Conservation (phyloP, 2,888 invertebrate species). For the Pyrrhosoma nymphula region DNA sequence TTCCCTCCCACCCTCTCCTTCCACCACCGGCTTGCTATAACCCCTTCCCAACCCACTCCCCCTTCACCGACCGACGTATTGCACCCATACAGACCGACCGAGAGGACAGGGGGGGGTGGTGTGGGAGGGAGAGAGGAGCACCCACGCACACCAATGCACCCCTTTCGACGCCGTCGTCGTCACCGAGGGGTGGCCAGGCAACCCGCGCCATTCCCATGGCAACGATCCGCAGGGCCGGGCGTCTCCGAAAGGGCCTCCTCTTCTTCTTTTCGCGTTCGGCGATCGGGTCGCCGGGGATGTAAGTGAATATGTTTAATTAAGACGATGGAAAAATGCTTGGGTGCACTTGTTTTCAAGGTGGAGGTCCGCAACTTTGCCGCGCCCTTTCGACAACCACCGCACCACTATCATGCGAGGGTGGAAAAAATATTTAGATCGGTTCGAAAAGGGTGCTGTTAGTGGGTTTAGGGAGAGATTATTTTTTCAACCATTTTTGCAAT, state of each 20-base stretch:
- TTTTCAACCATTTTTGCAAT: background rate
- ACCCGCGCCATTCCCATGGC: slow-evolving; percentile 32
- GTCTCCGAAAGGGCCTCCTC: background rate
- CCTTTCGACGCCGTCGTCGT: background rate
- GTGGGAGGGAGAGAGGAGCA: no score
- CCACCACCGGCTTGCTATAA: background rate
- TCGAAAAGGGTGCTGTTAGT: background rate
- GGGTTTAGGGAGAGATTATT: background rate
- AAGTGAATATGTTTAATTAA: no score
- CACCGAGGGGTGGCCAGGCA: background rate
- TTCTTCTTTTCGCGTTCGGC: background rate
- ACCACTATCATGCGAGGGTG: background rate
- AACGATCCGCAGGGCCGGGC: slow-evolving; percentile 11
- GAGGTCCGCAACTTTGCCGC: no score
- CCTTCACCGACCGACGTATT: no score
- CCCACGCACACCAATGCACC: background rate
- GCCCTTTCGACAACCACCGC: background rate
- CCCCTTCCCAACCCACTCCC: background rate
- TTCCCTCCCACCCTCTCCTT: background rate
- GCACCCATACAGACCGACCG: no score
- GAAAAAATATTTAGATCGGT: background rate
- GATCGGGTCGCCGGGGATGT: background rate
- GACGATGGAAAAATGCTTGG: no score
- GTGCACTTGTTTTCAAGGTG: no score
- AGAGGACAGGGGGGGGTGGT: no score